Evolutionary conservation across 2,797 vertebrate genomes (phyloP).

Genomic region (Heteromormyrus szaboi): DNA sequence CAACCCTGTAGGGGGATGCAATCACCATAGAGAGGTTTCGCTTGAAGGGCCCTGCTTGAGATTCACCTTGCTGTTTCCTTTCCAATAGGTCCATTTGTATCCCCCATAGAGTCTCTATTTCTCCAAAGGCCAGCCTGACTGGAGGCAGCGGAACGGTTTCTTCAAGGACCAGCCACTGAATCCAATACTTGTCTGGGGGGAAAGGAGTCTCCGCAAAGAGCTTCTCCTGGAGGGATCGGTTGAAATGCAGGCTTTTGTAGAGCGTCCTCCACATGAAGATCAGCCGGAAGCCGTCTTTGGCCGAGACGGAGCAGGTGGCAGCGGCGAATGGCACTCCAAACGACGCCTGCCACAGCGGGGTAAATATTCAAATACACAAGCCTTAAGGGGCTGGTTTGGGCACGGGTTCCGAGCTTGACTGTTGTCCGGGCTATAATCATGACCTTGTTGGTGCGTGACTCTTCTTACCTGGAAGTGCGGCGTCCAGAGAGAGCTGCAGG

Average conservation of each 20-base stretch:
- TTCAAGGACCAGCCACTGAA: conserved; percentile 48
- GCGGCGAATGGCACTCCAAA: conserved; percentile 40
- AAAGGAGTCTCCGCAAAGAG: conserved; percentile 38
- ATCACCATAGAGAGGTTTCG: not conserved
- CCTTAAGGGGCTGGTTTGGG: not conserved
- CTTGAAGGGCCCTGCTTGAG: not conserved
- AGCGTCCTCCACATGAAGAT: conserved; percentile 40
- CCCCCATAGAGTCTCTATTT: conserved; percentile 48
- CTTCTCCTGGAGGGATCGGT: conserved; percentile 49
- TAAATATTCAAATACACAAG: not conserved
- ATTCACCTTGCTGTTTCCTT: conserved; percentile 38
- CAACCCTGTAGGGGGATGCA: not conserved
- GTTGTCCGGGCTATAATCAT: not conserved
- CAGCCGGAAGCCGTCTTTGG: conserved; percentile 49
- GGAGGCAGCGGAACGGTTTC: conserved; percentile 45
- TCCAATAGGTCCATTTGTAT: conserved; percentile 33
- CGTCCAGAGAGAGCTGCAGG: conserved; percentile 50
- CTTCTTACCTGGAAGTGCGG: conserved; percentile 45
- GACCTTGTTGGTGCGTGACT: not conserved
- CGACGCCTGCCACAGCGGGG: conserved; percentile 20
- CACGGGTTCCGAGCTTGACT: not conserved
- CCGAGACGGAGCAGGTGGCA: conserved; percentile 26
- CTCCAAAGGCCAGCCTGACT: conserved; percentile 31
- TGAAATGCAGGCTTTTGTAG: conserved; percentile 45
- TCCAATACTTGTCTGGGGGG: conserved; percentile 35